Percentiles rank a stretch among this genome's conserved stretches.
Conservation (phyloP, 2,797 vertebrate genomes). For the Acropternis orthonyx region DNA sequence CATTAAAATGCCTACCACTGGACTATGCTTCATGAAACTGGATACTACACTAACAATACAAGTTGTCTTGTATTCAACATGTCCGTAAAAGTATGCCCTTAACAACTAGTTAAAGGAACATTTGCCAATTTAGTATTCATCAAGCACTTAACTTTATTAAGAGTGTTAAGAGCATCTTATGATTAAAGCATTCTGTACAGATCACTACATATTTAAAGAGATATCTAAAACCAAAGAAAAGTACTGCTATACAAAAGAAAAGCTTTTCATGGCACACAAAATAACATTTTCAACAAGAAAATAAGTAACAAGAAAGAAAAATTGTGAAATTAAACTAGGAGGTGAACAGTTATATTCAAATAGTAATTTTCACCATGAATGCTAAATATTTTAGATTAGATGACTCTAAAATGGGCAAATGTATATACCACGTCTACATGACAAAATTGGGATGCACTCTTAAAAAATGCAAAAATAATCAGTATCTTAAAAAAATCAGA, state of each 20-base stretch:
- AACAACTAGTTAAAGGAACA: not conserved
- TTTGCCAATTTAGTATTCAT: not conserved
- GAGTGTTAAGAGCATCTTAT: not conserved
- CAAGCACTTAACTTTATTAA: not conserved
- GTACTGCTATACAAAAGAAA: not conserved
- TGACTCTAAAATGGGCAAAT: constrained; percentile 7
- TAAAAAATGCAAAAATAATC: not conserved
- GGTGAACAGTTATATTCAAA: not conserved
- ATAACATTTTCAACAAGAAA: not conserved
- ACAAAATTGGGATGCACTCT: not conserved
- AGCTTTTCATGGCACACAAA: not conserved
- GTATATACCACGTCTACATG: not conserved
- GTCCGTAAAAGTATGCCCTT: not conserved
- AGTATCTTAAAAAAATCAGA: not conserved
- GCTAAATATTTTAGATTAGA: not conserved
- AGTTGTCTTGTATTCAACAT: not conserved
- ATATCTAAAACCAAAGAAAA: not conserved
- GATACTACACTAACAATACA: not conserved
- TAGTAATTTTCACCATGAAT: not conserved
- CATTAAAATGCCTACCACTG: fast-evolving
- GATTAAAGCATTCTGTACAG: not conserved
- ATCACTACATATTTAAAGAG: not conserved
- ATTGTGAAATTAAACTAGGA: not conserved
- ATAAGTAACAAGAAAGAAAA: not conserved
- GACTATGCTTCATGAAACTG: fast-evolving